Conservation (phyloP, 2,113 vertebrate species). For the Ctenodactylus gundi region DNA sequence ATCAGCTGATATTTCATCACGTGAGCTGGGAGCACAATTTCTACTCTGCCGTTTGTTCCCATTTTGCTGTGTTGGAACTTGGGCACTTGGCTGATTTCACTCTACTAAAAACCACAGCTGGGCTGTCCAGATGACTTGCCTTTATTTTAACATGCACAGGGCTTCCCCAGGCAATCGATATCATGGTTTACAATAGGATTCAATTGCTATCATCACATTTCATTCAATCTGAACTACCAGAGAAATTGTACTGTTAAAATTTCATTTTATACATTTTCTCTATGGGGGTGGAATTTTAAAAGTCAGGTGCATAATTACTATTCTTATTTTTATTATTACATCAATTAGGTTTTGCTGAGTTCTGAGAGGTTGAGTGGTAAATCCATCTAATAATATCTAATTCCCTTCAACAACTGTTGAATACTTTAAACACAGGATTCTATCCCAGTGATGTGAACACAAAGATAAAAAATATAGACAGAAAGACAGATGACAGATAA, state of each 20-base stretch:
- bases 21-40: neutral
- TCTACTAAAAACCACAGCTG: neutral
- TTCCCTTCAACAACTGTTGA: neutral
- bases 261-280: slow-evolving; percentile 25
- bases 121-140: neutral
- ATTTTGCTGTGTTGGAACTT: slow-evolving; percentile 23
- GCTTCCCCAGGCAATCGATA: neutral
- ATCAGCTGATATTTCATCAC: neutral
- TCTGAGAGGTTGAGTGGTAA: neutral
- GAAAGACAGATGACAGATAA: neutral
- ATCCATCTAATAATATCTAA: neutral
- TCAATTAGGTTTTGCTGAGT: neutral
- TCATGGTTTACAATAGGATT: neutral
- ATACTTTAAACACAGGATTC: neutral
- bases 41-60: neutral
- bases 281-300: neutral
- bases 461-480: neutral
- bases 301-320: neutral
- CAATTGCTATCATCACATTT: slow-evolving; percentile 6
- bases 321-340: neutral
- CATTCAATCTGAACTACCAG: neutral
- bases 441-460: neutral
- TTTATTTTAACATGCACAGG: neutral
- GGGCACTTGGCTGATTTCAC: neutral
- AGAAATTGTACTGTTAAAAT: neutral